Conservation (phyloP, 2,888 invertebrate species). For the Sympetrum striolatum region DNA sequence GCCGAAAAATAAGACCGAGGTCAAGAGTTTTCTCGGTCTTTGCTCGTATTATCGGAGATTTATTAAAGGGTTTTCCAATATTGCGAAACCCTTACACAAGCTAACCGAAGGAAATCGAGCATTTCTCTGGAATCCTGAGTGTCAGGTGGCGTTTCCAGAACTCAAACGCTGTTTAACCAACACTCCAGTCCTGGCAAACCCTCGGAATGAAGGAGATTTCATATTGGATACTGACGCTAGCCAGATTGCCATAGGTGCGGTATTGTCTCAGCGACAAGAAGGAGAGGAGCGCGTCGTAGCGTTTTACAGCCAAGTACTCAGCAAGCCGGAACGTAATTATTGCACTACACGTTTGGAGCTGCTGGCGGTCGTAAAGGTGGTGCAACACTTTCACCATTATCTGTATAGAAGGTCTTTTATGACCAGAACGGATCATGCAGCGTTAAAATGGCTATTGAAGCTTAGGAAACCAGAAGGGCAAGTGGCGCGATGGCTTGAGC, state of each 20-base stretch:
- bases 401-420: background rate
- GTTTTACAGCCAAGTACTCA: slow-evolving; percentile 50
- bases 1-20: too few species aligned
- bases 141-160: background rate
- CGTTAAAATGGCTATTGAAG: background rate
- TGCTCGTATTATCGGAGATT: slow-evolving; percentile 51
- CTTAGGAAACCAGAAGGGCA: too few species aligned
- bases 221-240: background rate
- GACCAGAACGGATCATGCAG: background rate
- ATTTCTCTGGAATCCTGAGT: background rate
- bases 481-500: too few species aligned
- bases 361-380: slow-evolving; percentile 51
- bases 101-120: slow-evolving; percentile 22
- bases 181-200: background rate
- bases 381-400: slow-evolving; percentile 53
- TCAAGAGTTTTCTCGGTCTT: slow-evolving; percentile 51
- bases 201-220: background rate
- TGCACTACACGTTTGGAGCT: slow-evolving; percentile 52
- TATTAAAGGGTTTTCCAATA: slow-evolving; percentile 49
- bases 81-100: slow-evolving; percentile 49
- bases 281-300: slow-evolving; percentile 50
- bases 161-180: background rate
- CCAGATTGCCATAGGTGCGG: slow-evolving; percentile 6
- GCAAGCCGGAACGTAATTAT: slow-evolving; percentile 51
- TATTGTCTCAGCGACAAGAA: slow-evolving; percentile 48